These are phyloP conservation scores for Drosophila biarmipes DNA, from an alignment of 1,140 invertebrate species.

Conservation along the genomic window DNA sequence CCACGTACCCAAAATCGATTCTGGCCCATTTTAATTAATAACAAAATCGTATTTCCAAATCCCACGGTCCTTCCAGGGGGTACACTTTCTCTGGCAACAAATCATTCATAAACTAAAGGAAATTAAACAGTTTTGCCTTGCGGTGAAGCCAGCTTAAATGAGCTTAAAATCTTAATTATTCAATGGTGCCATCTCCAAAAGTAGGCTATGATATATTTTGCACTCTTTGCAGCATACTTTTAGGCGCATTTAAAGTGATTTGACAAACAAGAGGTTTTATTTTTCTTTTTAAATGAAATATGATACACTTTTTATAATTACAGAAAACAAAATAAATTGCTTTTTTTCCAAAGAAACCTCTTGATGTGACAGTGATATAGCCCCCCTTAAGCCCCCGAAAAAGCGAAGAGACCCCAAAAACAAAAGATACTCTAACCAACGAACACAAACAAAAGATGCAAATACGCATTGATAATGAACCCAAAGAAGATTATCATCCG, in stretches of 20 bases:
- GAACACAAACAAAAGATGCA: slow-evolving; percentile 67
- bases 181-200: too few species aligned
- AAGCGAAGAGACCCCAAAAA: slow-evolving; percentile 1
- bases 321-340: background rate
- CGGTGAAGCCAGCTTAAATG: background rate
- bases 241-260: too few species aligned
- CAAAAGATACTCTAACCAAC: slow-evolving; percentile 3
- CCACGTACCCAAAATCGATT: slow-evolving; percentile 68
- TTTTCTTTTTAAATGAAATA: too few species aligned
- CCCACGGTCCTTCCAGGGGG: background rate
- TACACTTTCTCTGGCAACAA: background rate
- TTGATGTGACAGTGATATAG: background rate
- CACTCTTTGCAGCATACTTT: too few species aligned
- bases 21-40: slow-evolving; percentile 73
- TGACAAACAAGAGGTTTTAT: too few species aligned
- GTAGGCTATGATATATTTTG: too few species aligned
- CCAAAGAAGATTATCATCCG: slow-evolving; percentile 50
- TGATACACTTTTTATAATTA: too few species aligned
- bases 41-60: slow-evolving; percentile 51
- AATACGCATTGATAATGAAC: slow-evolving; percentile 67
- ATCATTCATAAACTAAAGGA: background rate
- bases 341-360: background rate
- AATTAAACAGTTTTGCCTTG: background rate
- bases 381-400: background rate
- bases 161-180: too few species aligned